Percentiles rank a stretch among this genome's conserved stretches.
These are phyloP conservation scores for Saxicola maurus DNA, from an alignment of 2,797 vertebrate genomes.

Conservation along the genomic window DNA sequence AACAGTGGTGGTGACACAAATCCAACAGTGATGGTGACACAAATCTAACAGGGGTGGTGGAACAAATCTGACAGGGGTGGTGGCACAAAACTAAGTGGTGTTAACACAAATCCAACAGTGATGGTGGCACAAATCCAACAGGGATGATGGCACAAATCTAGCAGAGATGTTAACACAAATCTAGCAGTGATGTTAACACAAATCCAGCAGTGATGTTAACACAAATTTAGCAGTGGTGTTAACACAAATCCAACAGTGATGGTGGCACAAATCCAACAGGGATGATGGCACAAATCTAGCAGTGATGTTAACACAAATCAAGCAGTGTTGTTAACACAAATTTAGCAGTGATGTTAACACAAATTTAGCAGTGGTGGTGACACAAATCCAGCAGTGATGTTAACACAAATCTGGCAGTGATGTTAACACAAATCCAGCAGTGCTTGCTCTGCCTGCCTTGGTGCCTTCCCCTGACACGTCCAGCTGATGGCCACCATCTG, in stretches of 20 bases:
- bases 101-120: no score
- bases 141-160: no score
- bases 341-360: no score
- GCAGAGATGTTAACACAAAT: neutral
- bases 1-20: no score
- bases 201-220: no score
- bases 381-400: neutral
- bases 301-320: no score
- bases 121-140: no score
- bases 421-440: neutral
- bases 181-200: neutral
- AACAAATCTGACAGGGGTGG: neutral
- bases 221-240: neutral
- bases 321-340: no score
- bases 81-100: no score
- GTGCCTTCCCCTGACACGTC: slow-evolving; percentile 39
- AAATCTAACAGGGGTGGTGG: neutral
- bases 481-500: slow-evolving; percentile 67
- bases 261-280: neutral
- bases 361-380: neutral
- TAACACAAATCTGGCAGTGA: no score
- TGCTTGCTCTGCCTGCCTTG: slow-evolving; percentile 24
- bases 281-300: no score
- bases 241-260: neutral
- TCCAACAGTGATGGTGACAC: neutral